These are phyloP conservation scores for Buphagus erythrorhynchus DNA, from an alignment of 2,797 vertebrate species.

Conservation along the genomic window DNA sequence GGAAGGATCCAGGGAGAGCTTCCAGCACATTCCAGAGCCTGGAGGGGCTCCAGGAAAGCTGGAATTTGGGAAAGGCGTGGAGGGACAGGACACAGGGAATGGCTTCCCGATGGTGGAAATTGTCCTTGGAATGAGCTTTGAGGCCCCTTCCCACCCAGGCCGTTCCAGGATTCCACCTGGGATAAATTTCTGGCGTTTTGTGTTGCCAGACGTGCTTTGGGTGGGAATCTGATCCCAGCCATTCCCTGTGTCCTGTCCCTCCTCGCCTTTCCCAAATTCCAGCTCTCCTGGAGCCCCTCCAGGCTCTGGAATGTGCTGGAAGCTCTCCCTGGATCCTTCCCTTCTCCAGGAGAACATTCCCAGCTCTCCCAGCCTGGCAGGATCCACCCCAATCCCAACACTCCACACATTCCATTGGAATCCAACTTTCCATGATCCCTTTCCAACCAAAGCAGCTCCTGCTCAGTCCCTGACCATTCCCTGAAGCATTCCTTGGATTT, in stretches of 20 bases:
- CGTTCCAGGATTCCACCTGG: no score
- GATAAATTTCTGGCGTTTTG: no score
- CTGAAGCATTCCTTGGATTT: background rate
- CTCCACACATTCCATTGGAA: accelerated
- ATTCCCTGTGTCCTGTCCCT: background rate
- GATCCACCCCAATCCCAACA: background rate
- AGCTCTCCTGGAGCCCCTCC: background rate
- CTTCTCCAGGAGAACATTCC: background rate
- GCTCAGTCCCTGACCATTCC: background rate
- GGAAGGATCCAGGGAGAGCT: background rate
- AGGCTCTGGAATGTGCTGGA: background rate
- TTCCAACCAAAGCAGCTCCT: background rate
- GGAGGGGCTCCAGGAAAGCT: background rate
- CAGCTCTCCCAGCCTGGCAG: background rate
- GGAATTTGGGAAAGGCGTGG: background rate
- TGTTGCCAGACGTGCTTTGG: no score
- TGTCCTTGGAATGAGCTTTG: no score
- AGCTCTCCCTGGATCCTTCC: background rate
- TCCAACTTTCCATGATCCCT: background rate
- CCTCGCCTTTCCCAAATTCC: no score
- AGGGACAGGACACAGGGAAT: background rate
- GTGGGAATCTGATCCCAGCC: background rate
- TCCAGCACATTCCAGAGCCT: background rate
- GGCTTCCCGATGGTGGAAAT: background rate
- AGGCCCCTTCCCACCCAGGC: no score